Base-by-base conservation (phyloP, 2,888 invertebrate genomes). In the Tenthredo notha region DNA sequence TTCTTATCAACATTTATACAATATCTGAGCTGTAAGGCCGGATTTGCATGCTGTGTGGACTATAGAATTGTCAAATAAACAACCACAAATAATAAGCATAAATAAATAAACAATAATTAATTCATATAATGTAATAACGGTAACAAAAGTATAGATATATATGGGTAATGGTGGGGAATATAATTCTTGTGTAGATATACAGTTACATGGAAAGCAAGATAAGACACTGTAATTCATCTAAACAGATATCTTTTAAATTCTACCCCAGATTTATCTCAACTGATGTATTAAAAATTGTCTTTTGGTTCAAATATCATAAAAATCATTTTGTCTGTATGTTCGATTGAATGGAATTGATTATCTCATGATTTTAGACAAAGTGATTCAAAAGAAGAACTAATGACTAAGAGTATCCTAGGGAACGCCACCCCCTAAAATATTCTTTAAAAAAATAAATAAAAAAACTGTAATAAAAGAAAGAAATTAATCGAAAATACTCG, bases 11-110 rank as follows among this genome's bases (percentile, higher is more conserved):
- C 58, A 61, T 80, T 80, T 80, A 80, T 80, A 80, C 80, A 80
- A 65, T 40, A 80, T 47, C 80, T 40, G 80, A 50, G 77, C 80
- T 61, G 6, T 80, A 40, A 65, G n/a, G 54, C 87, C 86, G 86
- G 87, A 84, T 85, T 88, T 82, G 88, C 86, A 89, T 92, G 92
- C 92, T 92, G 92, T 92, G 92, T 91, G 88, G 92, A 92, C 91
- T 92, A 91, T 92, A 91, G 80, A 80, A 58, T 40, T 21, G 61
- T 40, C 80, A 21, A 80, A 61, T 80, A 7, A 80, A 37, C 80
- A 77, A 74, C 74, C 43, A 33, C 77, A 77, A 54, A 7, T 15
- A 29, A 77, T 77, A 77, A 33, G 18, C 29, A 54, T 77, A 54
- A 77, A 77, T 54, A 33, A 77, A 50, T 77, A 77, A 77, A 77